Percentiles rank a stretch among this genome's conserved stretches.
Evolutionary conservation across 2,113 vertebrate genomes (phyloP).

Genomic region (Balaeniceps rex): DNA sequence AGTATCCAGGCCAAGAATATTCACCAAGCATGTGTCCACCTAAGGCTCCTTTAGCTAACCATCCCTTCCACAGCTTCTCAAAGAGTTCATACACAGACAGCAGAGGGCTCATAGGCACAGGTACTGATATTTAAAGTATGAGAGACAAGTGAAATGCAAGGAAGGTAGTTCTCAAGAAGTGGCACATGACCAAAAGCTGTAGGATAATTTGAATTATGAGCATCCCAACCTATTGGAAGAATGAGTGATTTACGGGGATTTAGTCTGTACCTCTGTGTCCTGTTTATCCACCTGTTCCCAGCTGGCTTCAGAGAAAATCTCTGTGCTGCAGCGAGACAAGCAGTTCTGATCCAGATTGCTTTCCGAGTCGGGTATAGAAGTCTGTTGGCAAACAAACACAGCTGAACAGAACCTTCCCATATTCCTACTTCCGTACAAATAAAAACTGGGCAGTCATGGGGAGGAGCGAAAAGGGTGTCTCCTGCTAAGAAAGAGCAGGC

Average conservation of each 20-base stretch:
- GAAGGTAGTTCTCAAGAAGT: not conserved
- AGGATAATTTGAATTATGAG: not conserved
- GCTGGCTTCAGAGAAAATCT: conserved; percentile 97
- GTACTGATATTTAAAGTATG: not conserved
- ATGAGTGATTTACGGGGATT: conserved; percentile 56
- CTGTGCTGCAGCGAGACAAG: conserved; percentile 96
- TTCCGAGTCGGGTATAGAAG: conserved; percentile 92
- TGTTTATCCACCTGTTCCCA: conserved; percentile 99
- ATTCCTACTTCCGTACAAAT: not conserved
- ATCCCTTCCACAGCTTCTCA: not conserved
- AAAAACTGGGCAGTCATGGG: not conserved
- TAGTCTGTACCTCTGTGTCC: conserved; percentile 91
- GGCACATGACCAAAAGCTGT: not conserved
- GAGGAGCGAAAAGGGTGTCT: not conserved
- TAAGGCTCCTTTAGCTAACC: not conserved
- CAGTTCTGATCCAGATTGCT: conserved; percentile 95
- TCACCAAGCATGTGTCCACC: not conserved
- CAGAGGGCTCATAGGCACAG: conserved; percentile 43
- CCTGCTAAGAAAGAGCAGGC: not conserved
- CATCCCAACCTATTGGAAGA: not conserved
- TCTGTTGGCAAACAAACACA: conserved; percentile 87
- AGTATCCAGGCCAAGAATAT: not conserved
- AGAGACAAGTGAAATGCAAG: not conserved
- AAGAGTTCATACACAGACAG: not conserved
- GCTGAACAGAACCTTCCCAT: conserved; percentile 69